These are phyloP conservation scores for Metalampra italica DNA, from an alignment of 2,888 invertebrate genomes.

Conservation along the genomic window DNA sequence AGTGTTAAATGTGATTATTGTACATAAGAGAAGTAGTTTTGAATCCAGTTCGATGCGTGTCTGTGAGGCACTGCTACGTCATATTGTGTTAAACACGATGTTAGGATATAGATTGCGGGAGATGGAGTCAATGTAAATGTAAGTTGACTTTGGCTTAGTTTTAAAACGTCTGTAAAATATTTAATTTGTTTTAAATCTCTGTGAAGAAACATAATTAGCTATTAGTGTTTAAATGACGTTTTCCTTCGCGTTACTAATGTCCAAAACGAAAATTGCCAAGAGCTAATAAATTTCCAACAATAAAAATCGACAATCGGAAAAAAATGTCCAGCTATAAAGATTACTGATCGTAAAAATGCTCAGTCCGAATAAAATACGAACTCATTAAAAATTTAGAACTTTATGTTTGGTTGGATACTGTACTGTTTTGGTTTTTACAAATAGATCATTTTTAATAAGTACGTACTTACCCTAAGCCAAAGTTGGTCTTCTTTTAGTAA, in stretches of 20 bases:
- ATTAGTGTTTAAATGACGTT: too few species aligned
- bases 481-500: not conserved
- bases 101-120: conserved; percentile 16
- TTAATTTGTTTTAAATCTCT: not conserved
- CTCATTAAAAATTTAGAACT: too few species aligned
- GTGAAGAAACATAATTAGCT: not conserved
- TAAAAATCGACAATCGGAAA: too few species aligned
- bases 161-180: not conserved
- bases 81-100: conserved; percentile 45
- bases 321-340: too few species aligned
- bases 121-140: conserved; percentile 1
- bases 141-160: conserved; percentile 4
- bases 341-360: too few species aligned
- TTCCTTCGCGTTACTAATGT: too few species aligned
- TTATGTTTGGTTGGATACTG: too few species aligned
- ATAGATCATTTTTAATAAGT: not conserved
- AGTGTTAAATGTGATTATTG: conserved; percentile 6
- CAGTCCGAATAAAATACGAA: too few species aligned
- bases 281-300: too few species aligned
- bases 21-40: conserved; percentile 4
- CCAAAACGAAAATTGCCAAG: too few species aligned
- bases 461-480: not conserved
- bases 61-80: conserved; percentile 24
- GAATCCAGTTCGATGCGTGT: conserved; percentile 6
- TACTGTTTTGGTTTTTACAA: too few species aligned